Base-by-base conservation (phyloP, 1,140 invertebrate species). In the Dryas iulia region DNA sequence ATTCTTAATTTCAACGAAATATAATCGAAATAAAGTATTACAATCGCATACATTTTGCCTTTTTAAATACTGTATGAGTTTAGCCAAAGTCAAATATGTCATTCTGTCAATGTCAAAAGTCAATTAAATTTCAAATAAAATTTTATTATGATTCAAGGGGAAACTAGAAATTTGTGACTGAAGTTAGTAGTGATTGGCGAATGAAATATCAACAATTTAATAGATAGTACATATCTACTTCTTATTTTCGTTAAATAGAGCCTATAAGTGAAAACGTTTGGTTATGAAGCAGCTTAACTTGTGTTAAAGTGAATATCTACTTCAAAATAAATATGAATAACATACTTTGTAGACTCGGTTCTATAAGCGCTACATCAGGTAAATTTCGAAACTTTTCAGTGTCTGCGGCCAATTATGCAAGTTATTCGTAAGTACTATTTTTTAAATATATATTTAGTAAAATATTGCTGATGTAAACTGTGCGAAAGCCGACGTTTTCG, bases 361-460 rank as follows among this genome's bases (percentile, higher is more conserved):
- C 57, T 21, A 21, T 61, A 65, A 58, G 61, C 33, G 61, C 69
- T 26, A 66, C 64, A 12, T 39, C 66, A 30, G 71, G 70, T 26
- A 31, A 73, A 24, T 39, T 56, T 21, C 79, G 82, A 76, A 78
- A 59, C 25, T 84, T 86, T 59, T 88, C 86, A 2, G 73, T 78
- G 52, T 82, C 84, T 21, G 56, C 79, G n/a, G 61, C 58, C 39
- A 70, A 77, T 62, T 83, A 85, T 78, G 78, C 75, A 14, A 79
- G 76, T 66, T 78, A 82, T 69, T 84, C 86, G 86, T 89, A 70
- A 86, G 86, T 88, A 76, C 24, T 28, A 57, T 28, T 35, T 21
- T 21, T 47, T 21, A 0, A 14, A 8, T 39, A n/a, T 39, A 8
- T 39, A 5, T 18, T 31, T 31, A 31, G 12, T 3, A 35, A 35